Conservation (phyloP, 64 coral and sea anemone genomes). For the Dendronephthya gigantea region DNA sequence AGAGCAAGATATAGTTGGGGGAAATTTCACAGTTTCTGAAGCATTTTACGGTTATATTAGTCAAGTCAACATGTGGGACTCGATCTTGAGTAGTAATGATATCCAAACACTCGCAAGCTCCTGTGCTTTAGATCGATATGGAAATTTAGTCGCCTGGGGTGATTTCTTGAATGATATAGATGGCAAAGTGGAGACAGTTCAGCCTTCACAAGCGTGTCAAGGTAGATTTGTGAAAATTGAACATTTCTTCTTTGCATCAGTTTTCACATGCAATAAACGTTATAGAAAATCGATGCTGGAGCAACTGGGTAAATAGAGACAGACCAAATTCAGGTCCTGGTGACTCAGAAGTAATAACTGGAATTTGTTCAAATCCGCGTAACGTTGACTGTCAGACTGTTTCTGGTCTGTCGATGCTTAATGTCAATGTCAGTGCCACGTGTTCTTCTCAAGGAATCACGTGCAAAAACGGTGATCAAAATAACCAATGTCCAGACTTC, state of each 20-base stretch:
- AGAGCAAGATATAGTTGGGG: conserved; percentile 69
- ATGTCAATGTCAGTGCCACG: conserved; percentile 47
- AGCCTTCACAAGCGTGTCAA: neutral
- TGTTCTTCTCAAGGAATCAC: conserved; percentile 62
- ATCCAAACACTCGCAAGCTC: conserved; percentile 50
- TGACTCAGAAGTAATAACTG: conserved; percentile 44
- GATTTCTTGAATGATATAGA: neutral
- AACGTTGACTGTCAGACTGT: conserved; percentile 60
- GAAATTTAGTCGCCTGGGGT: conserved; percentile 36
- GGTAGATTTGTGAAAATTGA: neutral
- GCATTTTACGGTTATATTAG: conserved; percentile 81
- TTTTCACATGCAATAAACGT: neutral
- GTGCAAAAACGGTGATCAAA: conserved; percentile 69
- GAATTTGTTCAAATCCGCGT: conserved; percentile 39
- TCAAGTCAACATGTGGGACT: conserved; percentile 82
- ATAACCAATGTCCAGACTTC: conserved; percentile 64
- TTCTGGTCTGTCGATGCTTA: conserved; percentile 30
- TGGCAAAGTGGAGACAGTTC: neutral
- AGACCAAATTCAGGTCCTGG: conserved; percentile 39
- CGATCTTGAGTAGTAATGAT: conserved; percentile 30
- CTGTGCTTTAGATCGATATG: conserved; percentile 41
- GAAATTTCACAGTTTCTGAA: conserved; percentile 77
- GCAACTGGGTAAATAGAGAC: conserved; percentile 52
- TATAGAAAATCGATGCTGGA: conserved; percentile 80
- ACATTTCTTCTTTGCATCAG: neutral